Evolutionary conservation across 2,888 invertebrate species (phyloP).

Genomic region (Exephanes ischioxanthus): DNA sequence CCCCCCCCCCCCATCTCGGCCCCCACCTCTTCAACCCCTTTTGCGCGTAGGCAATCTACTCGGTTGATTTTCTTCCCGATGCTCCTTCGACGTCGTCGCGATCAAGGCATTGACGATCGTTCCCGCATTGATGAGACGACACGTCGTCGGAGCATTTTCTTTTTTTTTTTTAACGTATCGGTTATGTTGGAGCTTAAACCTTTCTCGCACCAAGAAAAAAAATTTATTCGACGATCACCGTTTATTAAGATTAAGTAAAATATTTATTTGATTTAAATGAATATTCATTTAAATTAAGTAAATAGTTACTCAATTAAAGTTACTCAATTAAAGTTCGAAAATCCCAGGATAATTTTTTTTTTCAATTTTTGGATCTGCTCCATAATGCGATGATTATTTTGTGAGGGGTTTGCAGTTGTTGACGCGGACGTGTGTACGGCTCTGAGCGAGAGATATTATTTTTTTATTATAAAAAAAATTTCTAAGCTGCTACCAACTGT

Average conservation of each 20-base stretch:
- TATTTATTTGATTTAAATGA: too few relatives aligned
- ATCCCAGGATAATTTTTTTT: too few relatives aligned
- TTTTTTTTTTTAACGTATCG: too few relatives aligned
- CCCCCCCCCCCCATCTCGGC: neutral
- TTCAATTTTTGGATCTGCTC: neutral
- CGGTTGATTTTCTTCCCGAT: neutral
- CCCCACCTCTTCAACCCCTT: too few relatives aligned
- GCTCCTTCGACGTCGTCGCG: neutral
- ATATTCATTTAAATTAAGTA: too few relatives aligned
- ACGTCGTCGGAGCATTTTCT: too few relatives aligned
- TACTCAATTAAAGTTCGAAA: too few relatives aligned
- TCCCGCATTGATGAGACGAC: neutral
- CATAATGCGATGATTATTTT: neutral
- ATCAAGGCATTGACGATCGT: neutral
- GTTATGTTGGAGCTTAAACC: too few relatives aligned
- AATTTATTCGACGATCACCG: too few relatives aligned
- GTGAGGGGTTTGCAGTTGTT: neutral
- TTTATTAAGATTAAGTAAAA: too few relatives aligned
- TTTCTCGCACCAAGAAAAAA: too few relatives aligned
- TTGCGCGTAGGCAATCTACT: neutral
- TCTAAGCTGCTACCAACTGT: constrained; percentile 9
- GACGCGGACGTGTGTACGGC: neutral
- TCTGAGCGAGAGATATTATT: neutral
- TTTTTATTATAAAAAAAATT: neutral
- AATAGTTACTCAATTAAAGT: too few relatives aligned